These are phyloP conservation scores for Hirtodrosophila histrioides DNA, from an alignment of 2,888 invertebrate genomes.

Conservation along the genomic window DNA sequence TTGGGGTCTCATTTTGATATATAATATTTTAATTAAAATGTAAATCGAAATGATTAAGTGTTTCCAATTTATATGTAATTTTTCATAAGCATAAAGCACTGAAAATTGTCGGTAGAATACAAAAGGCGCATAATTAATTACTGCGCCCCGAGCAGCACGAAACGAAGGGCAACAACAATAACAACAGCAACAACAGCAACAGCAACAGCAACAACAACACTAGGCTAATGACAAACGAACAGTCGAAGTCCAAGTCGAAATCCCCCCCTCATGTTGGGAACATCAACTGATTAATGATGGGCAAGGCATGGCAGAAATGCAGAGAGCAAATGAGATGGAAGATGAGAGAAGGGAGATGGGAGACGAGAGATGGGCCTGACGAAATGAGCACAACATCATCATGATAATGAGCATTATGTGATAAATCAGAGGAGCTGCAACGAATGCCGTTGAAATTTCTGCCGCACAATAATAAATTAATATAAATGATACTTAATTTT, in stretches of 20 bases:
- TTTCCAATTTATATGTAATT: constrained; percentile 76
- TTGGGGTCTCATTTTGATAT: constrained; percentile 54
- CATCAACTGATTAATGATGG: constrained; percentile 79
- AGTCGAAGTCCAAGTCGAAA: constrained; percentile 42
- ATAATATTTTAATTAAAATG: constrained; percentile 82
- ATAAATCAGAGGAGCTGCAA: constrained; percentile 62
- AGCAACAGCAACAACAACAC: constrained; percentile 24
- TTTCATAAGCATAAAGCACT: constrained; percentile 79
- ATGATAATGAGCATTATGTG: constrained; percentile 75
- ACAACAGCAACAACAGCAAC: constrained; percentile 30
- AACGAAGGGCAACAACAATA: constrained; percentile 51
- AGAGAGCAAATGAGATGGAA: constrained; percentile 8
- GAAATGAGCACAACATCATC: constrained; percentile 78
- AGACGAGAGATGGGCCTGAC: constrained; percentile 51
- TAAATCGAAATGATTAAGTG: constrained; percentile 79
- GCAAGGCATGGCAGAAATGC: constrained; percentile 30
- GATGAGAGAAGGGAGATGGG: constrained; percentile 17
- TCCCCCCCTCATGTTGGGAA: constrained; percentile 17
- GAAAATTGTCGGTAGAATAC: constrained; percentile 77
- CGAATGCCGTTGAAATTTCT: constrained; percentile 72
- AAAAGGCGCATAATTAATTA: constrained; percentile 82
- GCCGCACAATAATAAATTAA: constrained; percentile 80
- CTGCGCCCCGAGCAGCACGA: constrained; percentile 71
- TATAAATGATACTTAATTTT: constrained; percentile 83
- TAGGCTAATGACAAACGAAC: constrained; percentile 74